Conservation (phyloP, 2,797 vertebrate genomes). For the Myiothlypis coronata region DNA sequence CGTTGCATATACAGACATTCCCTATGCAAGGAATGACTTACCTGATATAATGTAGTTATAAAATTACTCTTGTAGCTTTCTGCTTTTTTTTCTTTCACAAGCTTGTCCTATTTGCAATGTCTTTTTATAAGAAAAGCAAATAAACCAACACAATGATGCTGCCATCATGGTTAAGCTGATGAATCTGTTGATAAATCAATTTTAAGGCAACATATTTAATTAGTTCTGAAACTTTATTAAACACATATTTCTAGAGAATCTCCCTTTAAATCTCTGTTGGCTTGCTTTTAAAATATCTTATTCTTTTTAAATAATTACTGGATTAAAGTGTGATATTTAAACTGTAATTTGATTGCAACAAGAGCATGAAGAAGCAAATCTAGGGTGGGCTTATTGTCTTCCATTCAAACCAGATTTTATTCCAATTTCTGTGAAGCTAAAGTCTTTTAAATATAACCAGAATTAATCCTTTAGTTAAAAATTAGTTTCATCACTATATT, state of each 20-base stretch:
- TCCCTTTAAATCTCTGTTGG: not conserved
- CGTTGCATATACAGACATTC: not conserved
- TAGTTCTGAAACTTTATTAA: not conserved
- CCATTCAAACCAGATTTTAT: not conserved
- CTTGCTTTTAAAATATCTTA: not conserved
- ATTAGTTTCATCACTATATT: not conserved
- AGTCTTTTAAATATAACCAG: not conserved
- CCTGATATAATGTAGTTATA: not conserved
- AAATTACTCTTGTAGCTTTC: not conserved
- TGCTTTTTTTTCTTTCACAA: not conserved
- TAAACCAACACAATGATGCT: not conserved
- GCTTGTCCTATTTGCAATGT: not conserved
- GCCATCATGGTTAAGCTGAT: not conserved
- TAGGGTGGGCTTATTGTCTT: not conserved
- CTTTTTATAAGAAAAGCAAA: not conserved
- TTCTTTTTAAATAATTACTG: not conserved
- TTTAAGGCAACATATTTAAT: not conserved
- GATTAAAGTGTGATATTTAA: not conserved
- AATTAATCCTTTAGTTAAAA: not conserved
- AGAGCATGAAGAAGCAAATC: not conserved
- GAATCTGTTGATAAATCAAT: not conserved
- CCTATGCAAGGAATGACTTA: not conserved
- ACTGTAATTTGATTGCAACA: not conserved
- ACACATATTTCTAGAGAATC: not conserved
- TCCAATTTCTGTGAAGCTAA: not conserved